phyloP scores from a whole-genome alignment of 2,113 vertebrate genomes.

The Nycticryphes semicollaris region DNA sequence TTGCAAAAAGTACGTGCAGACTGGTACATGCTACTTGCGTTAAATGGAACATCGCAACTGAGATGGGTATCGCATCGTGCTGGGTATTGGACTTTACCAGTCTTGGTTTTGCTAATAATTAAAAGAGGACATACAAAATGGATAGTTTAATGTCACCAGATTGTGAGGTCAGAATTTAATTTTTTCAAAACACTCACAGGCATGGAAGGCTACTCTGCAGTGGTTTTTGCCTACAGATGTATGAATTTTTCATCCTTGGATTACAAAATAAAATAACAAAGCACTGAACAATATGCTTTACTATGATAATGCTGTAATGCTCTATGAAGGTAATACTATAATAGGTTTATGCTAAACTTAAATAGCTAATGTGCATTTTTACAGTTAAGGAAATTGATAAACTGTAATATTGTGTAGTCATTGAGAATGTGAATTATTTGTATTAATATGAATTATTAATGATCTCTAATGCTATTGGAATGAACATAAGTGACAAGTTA shows the following conservation, averaged over 20 bases:
- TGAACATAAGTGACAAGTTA: neutral
- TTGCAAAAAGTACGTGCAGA: neutral
- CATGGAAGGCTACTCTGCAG: neutral
- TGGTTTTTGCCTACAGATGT: neutral
- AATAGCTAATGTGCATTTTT: neutral
- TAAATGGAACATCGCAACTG: neutral
- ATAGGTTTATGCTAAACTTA: neutral
- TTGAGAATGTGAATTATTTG: slow-evolving; percentile 28
- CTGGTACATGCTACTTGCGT: neutral
- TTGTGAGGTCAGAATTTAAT: neutral
- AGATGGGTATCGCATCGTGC: neutral
- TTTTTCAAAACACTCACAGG: neutral
- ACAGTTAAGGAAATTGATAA: neutral
- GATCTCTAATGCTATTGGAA: neutral
- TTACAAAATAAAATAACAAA: neutral
- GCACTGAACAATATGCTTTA: neutral
- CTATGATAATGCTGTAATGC: neutral
- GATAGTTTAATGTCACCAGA: neutral
- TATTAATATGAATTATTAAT: slow-evolving; percentile 17
- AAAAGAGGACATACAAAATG: neutral
- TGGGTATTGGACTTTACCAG: neutral
- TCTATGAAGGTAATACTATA: neutral
- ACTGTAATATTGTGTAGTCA: neutral
- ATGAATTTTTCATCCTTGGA: neutral
- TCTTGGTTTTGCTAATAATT: neutral